Base-by-base conservation (phyloP, 2,888 invertebrate genomes). In the Mythimna ferrago region DNA sequence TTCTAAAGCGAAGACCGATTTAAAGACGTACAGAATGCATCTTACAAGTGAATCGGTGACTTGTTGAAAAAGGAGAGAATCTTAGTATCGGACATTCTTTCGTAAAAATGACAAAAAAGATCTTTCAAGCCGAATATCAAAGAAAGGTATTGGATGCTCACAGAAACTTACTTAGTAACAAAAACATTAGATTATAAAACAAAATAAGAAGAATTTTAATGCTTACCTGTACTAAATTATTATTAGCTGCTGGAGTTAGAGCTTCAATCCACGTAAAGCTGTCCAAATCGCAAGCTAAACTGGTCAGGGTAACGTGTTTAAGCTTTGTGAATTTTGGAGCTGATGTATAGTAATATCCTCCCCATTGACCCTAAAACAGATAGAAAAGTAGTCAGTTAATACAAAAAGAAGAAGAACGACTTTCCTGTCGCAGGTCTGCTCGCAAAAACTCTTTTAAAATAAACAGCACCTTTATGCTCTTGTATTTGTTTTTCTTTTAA, bases 221-320 rank as follows among this genome's bases (percentile, higher is more conserved):
- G 6, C 11, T 70, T 86, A 93, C 93, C 90, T 92, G 88, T 4
- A 93, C 87, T 44, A 86, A 51, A 48, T 85, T 83, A 2, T 83
- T 88, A 19, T 51, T 85, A 7, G 78, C 16, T 51, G 65, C 10
- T 7, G 72, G 21, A 10, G 73, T 6, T 32, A 91, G 77, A 0
- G 92, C 88, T 91, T 98, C 97, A 6, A 97, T 90, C 98, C 98
- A 98, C 19, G 93, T 95, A 2, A 98, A 91, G 64, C 97, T 97
- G 10, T 97, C 97, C 54, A 98, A 93, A 88, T 98, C 98, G 41
- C 98, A 98, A 69, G 97, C 93, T 0, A 97, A 95, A 1, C 97
- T 96, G 88, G 97, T 97, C 9, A 97, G 96, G 86, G 96, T 97
- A 0, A 97, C 97, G 89, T 98, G 97, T 66, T 96, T 94, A 60